Conservation (phyloP, 2,888 invertebrate genomes). For the Coelopa pilipes region DNA sequence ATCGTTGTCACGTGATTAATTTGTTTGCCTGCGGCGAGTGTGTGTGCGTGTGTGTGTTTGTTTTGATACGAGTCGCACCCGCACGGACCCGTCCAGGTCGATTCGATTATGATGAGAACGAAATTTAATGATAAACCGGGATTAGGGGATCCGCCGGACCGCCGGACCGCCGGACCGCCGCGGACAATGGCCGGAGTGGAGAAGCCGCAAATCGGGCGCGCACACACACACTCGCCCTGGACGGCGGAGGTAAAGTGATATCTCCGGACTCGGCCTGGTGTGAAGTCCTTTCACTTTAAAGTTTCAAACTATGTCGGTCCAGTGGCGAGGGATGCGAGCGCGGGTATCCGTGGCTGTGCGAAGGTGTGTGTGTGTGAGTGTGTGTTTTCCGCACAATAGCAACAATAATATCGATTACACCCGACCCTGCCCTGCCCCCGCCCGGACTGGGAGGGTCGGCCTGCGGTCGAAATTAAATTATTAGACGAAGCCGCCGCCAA, state of each 20-base stretch:
- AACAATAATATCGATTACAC: conserved; percentile 27
- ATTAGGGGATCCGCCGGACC: conserved; percentile 16
- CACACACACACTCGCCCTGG: neutral
- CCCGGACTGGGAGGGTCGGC: neutral
- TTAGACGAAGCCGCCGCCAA: conserved; percentile 3
- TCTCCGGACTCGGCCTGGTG: conserved; percentile 34
- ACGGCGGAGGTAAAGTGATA: conserved; percentile 22
- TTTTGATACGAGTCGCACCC: conserved; percentile 20
- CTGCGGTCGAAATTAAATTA: conserved; percentile 19
- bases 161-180: neutral
- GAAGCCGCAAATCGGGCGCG: neutral
- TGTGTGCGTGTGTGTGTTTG: neutral
- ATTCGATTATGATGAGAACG: conserved; percentile 23
- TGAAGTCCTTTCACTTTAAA: conserved; percentile 43
- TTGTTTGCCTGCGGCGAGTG: neutral
- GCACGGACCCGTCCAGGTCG: neutral
- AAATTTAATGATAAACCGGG: conserved; percentile 27
- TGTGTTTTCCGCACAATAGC: conserved; percentile 14
- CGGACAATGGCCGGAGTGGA: conserved; percentile 3
- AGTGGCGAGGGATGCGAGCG: neutral
- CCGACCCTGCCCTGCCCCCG: neutral
- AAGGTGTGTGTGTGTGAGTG: neutral
- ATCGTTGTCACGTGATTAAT: conserved; percentile 33
- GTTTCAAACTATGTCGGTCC: conserved; percentile 22
- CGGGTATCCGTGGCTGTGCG: neutral